phyloP scores from a whole-genome alignment of 2,797 vertebrate species.

The Rhabdophis nuchalis region DNA sequence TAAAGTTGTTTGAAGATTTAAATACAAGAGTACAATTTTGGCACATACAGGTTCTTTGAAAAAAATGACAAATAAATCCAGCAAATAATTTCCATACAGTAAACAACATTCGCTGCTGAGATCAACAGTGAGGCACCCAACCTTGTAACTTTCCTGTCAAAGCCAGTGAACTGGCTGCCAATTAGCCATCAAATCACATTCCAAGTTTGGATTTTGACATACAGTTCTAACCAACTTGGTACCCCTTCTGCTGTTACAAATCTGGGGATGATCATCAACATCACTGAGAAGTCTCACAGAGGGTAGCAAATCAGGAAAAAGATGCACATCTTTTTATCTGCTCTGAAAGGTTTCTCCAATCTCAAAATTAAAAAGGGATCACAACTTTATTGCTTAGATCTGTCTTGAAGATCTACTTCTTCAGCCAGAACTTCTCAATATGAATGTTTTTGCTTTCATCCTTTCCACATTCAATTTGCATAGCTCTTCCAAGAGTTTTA shows the following conservation, averaged over 20 bases:
- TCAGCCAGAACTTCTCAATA: neutral
- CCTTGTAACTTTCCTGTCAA: neutral
- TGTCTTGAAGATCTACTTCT: neutral
- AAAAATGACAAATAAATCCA: neutral
- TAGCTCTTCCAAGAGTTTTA: neutral
- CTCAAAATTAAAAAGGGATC: neutral
- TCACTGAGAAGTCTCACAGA: neutral
- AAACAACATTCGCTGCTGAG: slow-evolving; percentile 1
- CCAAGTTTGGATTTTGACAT: neutral
- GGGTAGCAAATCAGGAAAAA: neutral
- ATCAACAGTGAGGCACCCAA: neutral
- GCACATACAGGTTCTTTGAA: neutral
- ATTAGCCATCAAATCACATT: neutral
- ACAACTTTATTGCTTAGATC: neutral
- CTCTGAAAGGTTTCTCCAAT: neutral
- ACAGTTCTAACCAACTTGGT: neutral
- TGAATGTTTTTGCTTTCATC: neutral
- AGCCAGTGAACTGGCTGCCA: neutral
- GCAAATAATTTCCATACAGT: neutral
- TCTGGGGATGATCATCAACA: neutral
- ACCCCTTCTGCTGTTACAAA: neutral
- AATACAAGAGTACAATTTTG: slow-evolving; percentile 6
- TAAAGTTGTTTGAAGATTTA: neutral
- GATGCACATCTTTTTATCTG: neutral
- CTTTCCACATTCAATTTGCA: neutral